Evolutionary conservation across 2,888 invertebrate species (phyloP), one percentile per base, ranked within the genome.

Genomic region (Ochropleura plecta): DNA sequence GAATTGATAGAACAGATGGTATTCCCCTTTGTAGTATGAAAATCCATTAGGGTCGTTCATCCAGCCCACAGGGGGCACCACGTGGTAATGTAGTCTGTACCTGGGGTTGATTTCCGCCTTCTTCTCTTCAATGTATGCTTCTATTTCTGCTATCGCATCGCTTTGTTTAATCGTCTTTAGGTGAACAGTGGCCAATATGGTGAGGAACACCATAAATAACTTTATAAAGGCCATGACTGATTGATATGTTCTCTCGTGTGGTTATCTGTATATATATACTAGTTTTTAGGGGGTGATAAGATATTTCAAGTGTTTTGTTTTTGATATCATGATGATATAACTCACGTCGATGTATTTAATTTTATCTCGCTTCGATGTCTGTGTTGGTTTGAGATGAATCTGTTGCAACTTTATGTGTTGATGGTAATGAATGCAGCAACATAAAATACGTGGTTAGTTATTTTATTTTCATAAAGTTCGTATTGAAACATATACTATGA

Each of bases 31-130:
- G 87, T 93, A 95, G 84, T 91, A 96, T 0, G 96, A 94, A 86
- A 97, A 96, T 10, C 97, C 97, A 78, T 97, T 97, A 0, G 97
- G 97, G 75, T 97, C 97, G 84, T 97, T 97, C 89, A 97, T 95
- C 97, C 97, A 97, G 18, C 97, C 97, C 0, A 96, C 95, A 0
- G 96, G 96, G 0, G 94, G 94, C 0, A 92, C 88, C 5, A 96
- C 91, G 81, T 96, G 96, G 78, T 95, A 96, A 4, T 92, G 93
- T 7, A 92, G 90, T 76, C 94, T 90, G 81, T 92, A 96, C 44
- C 95, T 90, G 3, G 90, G 92, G 70, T 95, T 94, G 10, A 96
- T 92, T 10, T 94, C 91, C 7, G 82, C 66, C 73, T 89, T 93
- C 79, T 93, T 94, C 10, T 88, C 86, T 66, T 90, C 84, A 55